Evolutionary conservation across 2,113 vertebrate species (phyloP).

Genomic region (Eudyptes chrysolophus): DNA sequence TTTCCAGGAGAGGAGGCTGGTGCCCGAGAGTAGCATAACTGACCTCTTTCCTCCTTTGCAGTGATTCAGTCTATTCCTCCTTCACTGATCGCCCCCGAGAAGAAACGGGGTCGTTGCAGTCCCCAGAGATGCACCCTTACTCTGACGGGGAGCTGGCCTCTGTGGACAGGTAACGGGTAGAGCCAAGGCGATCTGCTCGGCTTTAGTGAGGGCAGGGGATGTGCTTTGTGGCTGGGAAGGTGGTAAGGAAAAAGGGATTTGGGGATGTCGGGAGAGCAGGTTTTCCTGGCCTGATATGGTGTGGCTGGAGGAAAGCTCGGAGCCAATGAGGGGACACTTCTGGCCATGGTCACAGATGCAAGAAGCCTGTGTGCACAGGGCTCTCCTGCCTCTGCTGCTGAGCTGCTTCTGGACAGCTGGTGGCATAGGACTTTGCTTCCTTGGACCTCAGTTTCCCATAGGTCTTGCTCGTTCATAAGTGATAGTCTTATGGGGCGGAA

Average conservation of each 20-base stretch:
- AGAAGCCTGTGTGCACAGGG: background rate
- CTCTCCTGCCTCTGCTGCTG: background rate
- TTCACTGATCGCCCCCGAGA: constrained; percentile 67
- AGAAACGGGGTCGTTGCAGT: background rate
- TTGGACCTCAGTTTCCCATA: background rate
- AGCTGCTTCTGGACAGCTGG: background rate
- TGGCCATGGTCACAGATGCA: background rate
- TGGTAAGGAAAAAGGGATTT: background rate
- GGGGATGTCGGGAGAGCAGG: background rate
- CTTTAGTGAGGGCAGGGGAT: background rate
- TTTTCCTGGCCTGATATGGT: background rate
- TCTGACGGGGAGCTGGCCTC: constrained; percentile 81
- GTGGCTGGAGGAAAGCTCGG: background rate
- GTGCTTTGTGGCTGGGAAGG: background rate
- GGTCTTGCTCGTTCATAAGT: background rate
- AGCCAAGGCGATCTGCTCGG: background rate
- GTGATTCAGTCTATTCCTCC: constrained; percentile 79
- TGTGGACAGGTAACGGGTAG: constrained; percentile 70
- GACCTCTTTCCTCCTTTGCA: background rate
- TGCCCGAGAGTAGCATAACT: background rate
- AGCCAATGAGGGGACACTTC: background rate
- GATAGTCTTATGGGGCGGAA: background rate
- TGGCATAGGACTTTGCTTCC: background rate
- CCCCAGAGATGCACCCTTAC: constrained; percentile 69
- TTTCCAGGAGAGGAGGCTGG: background rate